Conservation (phyloP, 2,113 vertebrate genomes). For the Spilogale gracilis region DNA sequence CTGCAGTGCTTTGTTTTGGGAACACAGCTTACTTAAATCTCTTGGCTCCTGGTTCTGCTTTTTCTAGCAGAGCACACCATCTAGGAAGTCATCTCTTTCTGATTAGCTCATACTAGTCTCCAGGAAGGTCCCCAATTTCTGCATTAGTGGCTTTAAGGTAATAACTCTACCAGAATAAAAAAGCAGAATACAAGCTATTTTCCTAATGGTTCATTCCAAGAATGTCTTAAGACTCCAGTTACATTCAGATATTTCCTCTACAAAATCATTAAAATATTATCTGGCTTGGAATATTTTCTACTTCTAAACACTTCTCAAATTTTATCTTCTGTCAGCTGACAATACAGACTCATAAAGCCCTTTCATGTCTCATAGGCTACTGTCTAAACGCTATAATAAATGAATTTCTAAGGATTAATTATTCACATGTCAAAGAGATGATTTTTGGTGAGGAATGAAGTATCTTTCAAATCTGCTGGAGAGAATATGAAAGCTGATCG, state of each 20-base stretch:
- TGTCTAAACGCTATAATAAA: slow-evolving; percentile 64
- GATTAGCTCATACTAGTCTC: not conserved
- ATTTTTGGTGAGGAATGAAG: not conserved
- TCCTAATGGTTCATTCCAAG: not conserved
- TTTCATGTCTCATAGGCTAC: slow-evolving; percentile 42
- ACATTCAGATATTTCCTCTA: not conserved
- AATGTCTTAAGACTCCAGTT: not conserved
- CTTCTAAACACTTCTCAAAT: slow-evolving; percentile 34
- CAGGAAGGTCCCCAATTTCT: slow-evolving; percentile 3
- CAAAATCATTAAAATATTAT: slow-evolving; percentile 40
- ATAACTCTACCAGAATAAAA: not conserved
- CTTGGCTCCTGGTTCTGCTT: not conserved
- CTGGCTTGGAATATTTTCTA: slow-evolving; percentile 48
- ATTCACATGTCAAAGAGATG: slow-evolving; percentile 57
- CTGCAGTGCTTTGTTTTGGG: not conserved
- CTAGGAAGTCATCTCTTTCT: not conserved
- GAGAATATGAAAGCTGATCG: not conserved
- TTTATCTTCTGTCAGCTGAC: slow-evolving; percentile 20
- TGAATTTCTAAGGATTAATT: slow-evolving; percentile 68
- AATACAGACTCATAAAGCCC: not conserved
- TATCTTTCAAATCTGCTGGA: slow-evolving; percentile 22
- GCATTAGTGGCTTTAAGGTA: not conserved
- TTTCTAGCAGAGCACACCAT: not conserved
- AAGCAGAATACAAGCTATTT: not conserved
- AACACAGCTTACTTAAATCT: not conserved